Conservation (phyloP, 37 sponge, comb jelly and placozoan species). For the Hormiphora californensis region DNA sequence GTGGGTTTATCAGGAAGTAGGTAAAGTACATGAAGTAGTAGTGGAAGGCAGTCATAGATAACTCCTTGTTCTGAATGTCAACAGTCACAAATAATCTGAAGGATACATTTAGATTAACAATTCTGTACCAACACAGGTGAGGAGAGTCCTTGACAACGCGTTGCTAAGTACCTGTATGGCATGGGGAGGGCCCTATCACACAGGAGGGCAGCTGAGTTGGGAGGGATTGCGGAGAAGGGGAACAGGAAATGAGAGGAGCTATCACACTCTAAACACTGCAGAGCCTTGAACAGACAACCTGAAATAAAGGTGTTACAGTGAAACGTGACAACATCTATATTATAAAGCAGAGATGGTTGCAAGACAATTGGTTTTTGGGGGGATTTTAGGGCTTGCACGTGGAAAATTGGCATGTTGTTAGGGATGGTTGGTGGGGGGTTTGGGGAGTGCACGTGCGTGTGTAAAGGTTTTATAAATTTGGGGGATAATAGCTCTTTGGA, state of each 20-base stretch:
- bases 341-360: no score
- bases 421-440: no score
- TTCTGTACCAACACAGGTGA: not conserved
- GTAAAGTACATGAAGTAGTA: constrained; percentile 56
- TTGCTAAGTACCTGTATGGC: constrained; percentile 23
- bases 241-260: constrained; percentile 48
- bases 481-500: no score
- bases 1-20: constrained; percentile 51
- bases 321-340: no score
- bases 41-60: constrained; percentile 43
- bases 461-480: no score
- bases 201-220: constrained; percentile 51
- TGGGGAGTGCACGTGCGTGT: no score
- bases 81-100: constrained; percentile 44
- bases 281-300: constrained; percentile 54
- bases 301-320: no score
- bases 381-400: no score
- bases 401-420: no score
- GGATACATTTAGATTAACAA: not conserved
- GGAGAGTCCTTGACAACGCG: not conserved
- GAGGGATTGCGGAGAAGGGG: constrained; percentile 26
- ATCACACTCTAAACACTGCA: constrained; percentile 45
- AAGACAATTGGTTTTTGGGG: not conserved
- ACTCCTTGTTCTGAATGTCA: constrained; percentile 13
- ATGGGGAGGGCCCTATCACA: not conserved